Evolutionary conservation across 2,113 vertebrate species (phyloP), one percentile per base, ranked within the genome.

Genomic region (Sciurus niger): DNA sequence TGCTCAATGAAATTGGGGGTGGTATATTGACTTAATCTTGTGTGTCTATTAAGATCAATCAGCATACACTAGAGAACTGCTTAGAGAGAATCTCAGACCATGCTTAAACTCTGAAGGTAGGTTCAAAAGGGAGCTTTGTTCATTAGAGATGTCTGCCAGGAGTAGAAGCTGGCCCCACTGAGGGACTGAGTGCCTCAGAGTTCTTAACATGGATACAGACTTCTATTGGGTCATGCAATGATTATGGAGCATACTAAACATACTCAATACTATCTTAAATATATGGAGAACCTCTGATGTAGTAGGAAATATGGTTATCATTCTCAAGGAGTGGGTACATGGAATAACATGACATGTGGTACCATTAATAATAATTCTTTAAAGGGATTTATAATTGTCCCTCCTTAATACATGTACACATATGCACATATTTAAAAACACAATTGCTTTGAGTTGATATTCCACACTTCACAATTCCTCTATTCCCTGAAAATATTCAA

Each of bases 1-100:
- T 48, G 58, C 1, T 43, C 72, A 92, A 40, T 77, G 68, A 84
- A 92, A 93, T 2, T 32, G 28, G 32, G 55, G 8, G 5, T 55
- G 7, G 46, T 17, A 70, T 82, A 96, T 30, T 79, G 90, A 87
- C 90, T 89, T 82, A 30, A 84, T 77, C 37, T 78, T 91, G 37
- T 68, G 37, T 67, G 40, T 92, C 46, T 28, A 40, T 87, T 82
- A 30, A 18, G 58, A 97, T 80, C 72, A 32, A 82, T 4, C 77
- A 20, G 10, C 68, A 18, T 28, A 73, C 16, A 37, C 51, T 87
- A 13, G 25, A 63, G n/a, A 76, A 10, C 67, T 68, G 2, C 48
- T 25, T 68, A 67, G 17, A 65, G 22, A 93, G 12, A 80, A n/a
- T 78, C 51, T 79, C 74, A 46, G 53, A 55, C n/a, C 34, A 70